Evolutionary conservation across 2,797 vertebrate species (phyloP).

Genomic region (Enteromius mattozi): DNA sequence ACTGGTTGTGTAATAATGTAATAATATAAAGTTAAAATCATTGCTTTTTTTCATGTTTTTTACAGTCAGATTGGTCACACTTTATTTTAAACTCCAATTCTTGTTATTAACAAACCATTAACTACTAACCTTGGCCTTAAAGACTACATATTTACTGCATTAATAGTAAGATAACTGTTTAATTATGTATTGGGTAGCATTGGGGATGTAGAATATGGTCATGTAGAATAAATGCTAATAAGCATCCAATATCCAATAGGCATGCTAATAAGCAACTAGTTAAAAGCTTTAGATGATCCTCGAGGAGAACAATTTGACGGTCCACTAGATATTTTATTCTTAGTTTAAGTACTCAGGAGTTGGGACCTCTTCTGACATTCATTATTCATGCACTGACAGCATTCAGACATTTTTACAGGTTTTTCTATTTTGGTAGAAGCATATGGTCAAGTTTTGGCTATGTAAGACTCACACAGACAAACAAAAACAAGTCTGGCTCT

Average conservation of each 20-base stretch:
- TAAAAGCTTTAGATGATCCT: conserved; percentile 6
- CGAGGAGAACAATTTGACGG: not conserved
- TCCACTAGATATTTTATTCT: not conserved
- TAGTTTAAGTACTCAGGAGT: not conserved
- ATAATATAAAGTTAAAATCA: not conserved
- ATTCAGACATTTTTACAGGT: conserved; percentile 56
- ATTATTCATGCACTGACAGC: conserved; percentile 31
- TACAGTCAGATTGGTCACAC: not conserved
- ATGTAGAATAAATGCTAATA: too few relatives aligned
- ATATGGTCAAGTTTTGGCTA: conserved; percentile 21
- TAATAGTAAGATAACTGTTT: too few relatives aligned
- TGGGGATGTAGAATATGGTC: too few relatives aligned
- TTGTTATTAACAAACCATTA: too few relatives aligned
- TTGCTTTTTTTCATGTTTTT: not conserved
- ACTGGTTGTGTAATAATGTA: not conserved
- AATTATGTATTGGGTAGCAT: too few relatives aligned
- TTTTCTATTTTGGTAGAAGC: conserved; percentile 53
- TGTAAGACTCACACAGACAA: conserved; percentile 17
- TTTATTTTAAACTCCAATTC: too few relatives aligned
- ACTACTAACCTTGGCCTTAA: too few relatives aligned
- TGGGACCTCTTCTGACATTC: conserved; percentile 21
- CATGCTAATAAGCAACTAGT: too few relatives aligned
- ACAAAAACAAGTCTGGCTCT: conserved; percentile 19
- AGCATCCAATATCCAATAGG: too few relatives aligned
- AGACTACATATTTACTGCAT: too few relatives aligned